Base-by-base conservation (phyloP, 2,888 invertebrate genomes). In the Lottia gigantea region DNA sequence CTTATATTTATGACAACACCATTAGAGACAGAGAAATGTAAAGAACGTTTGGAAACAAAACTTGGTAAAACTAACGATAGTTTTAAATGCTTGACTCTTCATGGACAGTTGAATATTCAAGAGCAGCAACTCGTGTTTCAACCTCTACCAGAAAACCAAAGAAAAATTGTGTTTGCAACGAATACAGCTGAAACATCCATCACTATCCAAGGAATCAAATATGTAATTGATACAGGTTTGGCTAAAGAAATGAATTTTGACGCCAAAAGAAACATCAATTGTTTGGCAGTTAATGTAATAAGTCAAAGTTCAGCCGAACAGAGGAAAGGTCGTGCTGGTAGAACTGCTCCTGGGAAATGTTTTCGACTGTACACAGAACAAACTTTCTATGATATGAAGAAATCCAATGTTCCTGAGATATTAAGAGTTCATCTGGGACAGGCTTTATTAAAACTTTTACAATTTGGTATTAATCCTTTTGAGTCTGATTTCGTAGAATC, bases 131-230 rank as follows among this genome's bases (percentile, higher is more conserved):
- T 74, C 45, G 85, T 88, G 0, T 88, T 89, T 76, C 72, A 78
- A 31, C 76, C 73, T 7, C 69, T 76, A 23, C 71, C 76, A 8
- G 66, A 63, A 25, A 80, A 80, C 7, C 76, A 75, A 46, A 74
- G 88, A 55, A 89, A 89, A 76, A 76, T 89, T 15, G 84, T 89
- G 4, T 87, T 89, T 82, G 85, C 88, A 3, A 89, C 89, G 25
- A 88, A 89, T 79, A 83, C 85, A 75, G 89, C 89, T 6, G 89
- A 89, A 74, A 89, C 89, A 2, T 88, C 88, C 7, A 77, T 89
- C 4, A 89, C 89, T 7, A 88, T 89, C 63, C 86, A 87, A 46
- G 88, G 88, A 8, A 84, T 89, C 16, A 84, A 81, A 64, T 88
- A 85, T 78, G 89, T 89, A 4, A 76, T 89, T 15, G 89, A 89